Base-by-base conservation (phyloP, 2,113 vertebrate species). In the Amia ocellicauda region DNA sequence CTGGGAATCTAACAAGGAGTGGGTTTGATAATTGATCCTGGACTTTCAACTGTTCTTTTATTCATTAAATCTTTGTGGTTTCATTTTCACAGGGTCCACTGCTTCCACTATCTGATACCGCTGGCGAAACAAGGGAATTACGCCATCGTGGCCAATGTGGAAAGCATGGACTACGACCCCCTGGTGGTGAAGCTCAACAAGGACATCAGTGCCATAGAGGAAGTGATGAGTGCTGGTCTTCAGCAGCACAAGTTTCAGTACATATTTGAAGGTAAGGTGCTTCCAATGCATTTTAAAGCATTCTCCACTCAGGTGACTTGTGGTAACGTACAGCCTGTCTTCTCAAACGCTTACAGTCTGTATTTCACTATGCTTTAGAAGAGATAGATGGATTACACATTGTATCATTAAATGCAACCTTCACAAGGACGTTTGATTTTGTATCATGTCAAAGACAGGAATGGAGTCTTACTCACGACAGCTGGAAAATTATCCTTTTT, bases 231-330 rank as follows among this genome's bases (percentile, higher is more conserved):
- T 0, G 91, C 94, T 3, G 94, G 91, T 60, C 87, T 99, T 14
- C 97, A 98, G 87, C 96, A 96, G 75, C 94, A 99, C 88, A 99
- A 99, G 85, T 98, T 98, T 88, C 96, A 98, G 81, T 98, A 99
- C 66, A 98, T 99, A 72, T 99, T 99, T 10, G 97, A 99, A 93
- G 96, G 97, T 98, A 51, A 43, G 52, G 13, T 2, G 7, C 14
- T 61, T 47, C 60, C 22, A 20, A 7, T 23, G 14, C 5, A 36
- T 4, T 36, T 36, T 36, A 36, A 36, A 55, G n/a, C n/a, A 54
- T 42, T 42, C 50, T 53, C 47, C 53, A 54, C 40, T 53, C 26
- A 20, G 54, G n/a, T 47, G 14, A n/a, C n/a, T 16, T 24, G 20
- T 26, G 2, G 28, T 17, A 19, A 17, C 4, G 36, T 7, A n/a